These are phyloP conservation scores for Zootoca vivipara DNA, from an alignment of 2,113 vertebrate genomes.

Conservation along the genomic window DNA sequence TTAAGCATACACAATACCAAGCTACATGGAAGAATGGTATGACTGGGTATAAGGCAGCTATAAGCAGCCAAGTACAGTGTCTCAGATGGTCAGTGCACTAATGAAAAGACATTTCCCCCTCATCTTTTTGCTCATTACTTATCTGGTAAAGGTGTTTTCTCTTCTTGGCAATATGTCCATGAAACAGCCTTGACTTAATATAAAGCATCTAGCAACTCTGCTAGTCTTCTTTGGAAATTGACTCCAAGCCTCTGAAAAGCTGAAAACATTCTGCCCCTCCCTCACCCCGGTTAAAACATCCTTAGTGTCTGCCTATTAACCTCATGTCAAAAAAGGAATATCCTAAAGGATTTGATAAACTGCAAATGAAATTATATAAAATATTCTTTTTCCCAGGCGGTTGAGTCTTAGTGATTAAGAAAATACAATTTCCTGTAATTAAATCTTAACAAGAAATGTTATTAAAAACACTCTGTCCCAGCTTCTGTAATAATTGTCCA, in stretches of 20 bases:
- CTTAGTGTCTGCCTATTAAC: conserved; percentile 75
- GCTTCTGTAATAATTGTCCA: conserved; percentile 83
- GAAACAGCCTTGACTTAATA: not conserved
- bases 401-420: conserved; percentile 86
- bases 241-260: not conserved
- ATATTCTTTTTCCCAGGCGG: conserved; percentile 75
- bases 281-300: conserved; percentile 71
- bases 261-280: conserved; percentile 44
- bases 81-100: not conserved
- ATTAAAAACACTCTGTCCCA: conserved; percentile 83
- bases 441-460: conserved; percentile 88
- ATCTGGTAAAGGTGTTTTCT: not conserved
- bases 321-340: conserved; percentile 77
- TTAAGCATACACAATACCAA: too few species aligned
- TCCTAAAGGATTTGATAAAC: conserved; percentile 84
- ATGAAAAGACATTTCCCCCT: not conserved
- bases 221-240: conserved; percentile 1
- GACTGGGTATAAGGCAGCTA: too few species aligned
- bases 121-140: not conserved
- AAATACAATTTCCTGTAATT: conserved; percentile 86
- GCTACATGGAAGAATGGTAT: too few species aligned
- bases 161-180: not conserved
- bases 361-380: conserved; percentile 80
- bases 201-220: not conserved
- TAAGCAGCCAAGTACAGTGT: not conserved